phyloP scores from a whole-genome alignment of 92 coral and sea anemone genomes.

The Galaxea fascicularis region DNA sequence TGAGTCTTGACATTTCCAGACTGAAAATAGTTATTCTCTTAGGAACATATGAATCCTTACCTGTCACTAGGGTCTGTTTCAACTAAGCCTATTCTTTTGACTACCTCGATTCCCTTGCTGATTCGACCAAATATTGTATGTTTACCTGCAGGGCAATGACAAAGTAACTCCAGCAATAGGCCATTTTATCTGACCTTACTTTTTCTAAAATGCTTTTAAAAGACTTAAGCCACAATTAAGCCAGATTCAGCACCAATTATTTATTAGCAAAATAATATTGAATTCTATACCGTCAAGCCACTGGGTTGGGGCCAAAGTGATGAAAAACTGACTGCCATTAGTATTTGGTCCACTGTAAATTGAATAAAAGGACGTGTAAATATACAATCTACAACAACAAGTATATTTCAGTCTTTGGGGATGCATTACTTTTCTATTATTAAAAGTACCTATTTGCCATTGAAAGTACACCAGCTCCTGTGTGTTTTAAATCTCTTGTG shows the following conservation, averaged over 20 bases:
- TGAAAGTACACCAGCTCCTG: slow-evolving; percentile 96
- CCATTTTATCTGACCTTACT: neutral
- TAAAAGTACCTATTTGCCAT: slow-evolving; percentile 99
- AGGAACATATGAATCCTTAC: slow-evolving; percentile 38
- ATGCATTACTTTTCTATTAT: too few relatives aligned
- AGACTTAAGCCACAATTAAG: neutral
- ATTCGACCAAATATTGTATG: slow-evolving; percentile 97
- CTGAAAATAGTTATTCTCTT: neutral
- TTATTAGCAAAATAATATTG: too few relatives aligned
- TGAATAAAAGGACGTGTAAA: neutral
- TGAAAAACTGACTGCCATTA: slow-evolving; percentile 97
- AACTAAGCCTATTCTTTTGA: slow-evolving; percentile 88
- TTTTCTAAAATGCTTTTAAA: too few relatives aligned
- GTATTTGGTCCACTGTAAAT: slow-evolving; percentile 93
- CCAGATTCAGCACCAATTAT: too few relatives aligned
- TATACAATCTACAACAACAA: neutral
- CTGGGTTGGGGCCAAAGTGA: slow-evolving; percentile 93
- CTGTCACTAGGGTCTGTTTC: slow-evolving; percentile 85
- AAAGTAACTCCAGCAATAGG: neutral
- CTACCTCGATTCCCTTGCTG: slow-evolving; percentile 77
- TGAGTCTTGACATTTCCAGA: too few relatives aligned
- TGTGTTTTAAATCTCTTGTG: slow-evolving; percentile 96
- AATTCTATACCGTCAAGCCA: slow-evolving; percentile 94
- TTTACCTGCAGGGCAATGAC: slow-evolving; percentile 70
- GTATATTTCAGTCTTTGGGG: too few relatives aligned